These are phyloP conservation scores for Anolis apletophallus DNA, from an alignment of 2,797 vertebrate species.

Conservation along the genomic window DNA sequence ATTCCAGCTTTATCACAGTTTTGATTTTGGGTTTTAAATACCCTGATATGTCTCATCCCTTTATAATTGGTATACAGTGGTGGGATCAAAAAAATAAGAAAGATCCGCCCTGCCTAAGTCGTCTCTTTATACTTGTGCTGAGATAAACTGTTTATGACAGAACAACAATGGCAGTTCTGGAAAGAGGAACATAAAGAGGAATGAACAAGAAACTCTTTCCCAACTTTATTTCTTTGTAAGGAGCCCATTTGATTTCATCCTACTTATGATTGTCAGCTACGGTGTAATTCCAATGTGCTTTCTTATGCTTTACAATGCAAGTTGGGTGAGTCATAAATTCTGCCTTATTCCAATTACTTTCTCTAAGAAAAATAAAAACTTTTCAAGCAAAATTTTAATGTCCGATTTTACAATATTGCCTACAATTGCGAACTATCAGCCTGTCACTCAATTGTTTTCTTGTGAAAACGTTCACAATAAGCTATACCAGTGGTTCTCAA, in stretches of 20 bases:
- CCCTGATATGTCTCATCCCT: too few relatives aligned
- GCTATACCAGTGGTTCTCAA: too few relatives aligned
- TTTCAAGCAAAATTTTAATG: slow-evolving; percentile 50
- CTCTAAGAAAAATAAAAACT: slow-evolving; percentile 37
- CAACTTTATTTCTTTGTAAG: slow-evolving; percentile 47
- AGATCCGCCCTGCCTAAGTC: too few relatives aligned
- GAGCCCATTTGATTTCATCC: slow-evolving; percentile 50
- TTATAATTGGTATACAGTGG: too few relatives aligned
- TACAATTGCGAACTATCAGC: neutral
- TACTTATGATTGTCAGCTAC: slow-evolving; percentile 67
- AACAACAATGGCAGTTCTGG: neutral
- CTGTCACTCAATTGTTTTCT: too few relatives aligned
- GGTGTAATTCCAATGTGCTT: slow-evolving; percentile 69
- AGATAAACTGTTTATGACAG: neutral
- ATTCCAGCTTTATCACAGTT: too few relatives aligned
- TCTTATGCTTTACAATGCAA: slow-evolving; percentile 70
- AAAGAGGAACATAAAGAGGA: neutral
- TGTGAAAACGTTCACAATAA: too few relatives aligned
- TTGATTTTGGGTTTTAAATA: too few relatives aligned
- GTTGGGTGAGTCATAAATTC: slow-evolving; percentile 70
- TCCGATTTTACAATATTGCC: slow-evolving; percentile 43
- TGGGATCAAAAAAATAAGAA: too few relatives aligned
- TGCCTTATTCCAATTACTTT: slow-evolving; percentile 67
- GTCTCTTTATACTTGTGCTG: too few relatives aligned
- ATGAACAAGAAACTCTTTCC: slow-evolving; percentile 31